Conservation (phyloP, 2,888 invertebrate genomes). For the Brenthis hecate region DNA sequence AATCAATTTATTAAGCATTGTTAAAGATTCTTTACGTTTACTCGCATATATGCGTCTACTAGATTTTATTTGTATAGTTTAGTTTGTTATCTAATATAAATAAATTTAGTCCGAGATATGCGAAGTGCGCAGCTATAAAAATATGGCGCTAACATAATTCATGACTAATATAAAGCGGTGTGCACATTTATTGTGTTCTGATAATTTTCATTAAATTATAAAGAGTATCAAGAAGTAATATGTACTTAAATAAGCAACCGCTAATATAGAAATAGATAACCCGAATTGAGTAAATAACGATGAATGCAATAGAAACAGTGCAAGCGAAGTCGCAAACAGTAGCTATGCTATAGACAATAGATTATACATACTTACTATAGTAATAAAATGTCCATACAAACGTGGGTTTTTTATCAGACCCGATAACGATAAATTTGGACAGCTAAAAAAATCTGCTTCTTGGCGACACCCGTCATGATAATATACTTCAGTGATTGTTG, state of each 20-base stretch:
- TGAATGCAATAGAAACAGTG: neutral
- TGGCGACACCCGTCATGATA: slow-evolving; percentile 53
- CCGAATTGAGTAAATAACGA: neutral
- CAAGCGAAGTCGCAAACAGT: neutral
- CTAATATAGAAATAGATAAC: neutral
- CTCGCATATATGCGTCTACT: too few relatives aligned
- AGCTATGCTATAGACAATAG: neutral
- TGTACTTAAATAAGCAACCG: too few relatives aligned
- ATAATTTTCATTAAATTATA: too few relatives aligned
- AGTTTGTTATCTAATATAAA: slow-evolving; percentile 1
- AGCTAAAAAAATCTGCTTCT: slow-evolving; percentile 50
- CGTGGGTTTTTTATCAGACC: slow-evolving; percentile 23
- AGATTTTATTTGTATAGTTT: neutral
- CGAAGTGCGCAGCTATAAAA: neutral
- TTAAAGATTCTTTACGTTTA: too few relatives aligned
- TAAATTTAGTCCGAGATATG: slow-evolving; percentile 1
- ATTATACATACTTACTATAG: too few relatives aligned
- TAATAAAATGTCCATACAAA: slow-evolving; percentile 5
- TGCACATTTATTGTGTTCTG: neutral
- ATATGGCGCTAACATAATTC: slow-evolving; percentile 9
- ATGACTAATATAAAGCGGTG: neutral
- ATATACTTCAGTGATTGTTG: slow-evolving; percentile 39
- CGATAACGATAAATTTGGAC: slow-evolving; percentile 52
- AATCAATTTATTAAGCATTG: too few relatives aligned
- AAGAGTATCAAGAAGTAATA: too few relatives aligned